A percentile compares a stretch with the other conserved stretches of the same genome.
Conservation (phyloP, 2,113 vertebrate species). For the Caretta caretta region DNA sequence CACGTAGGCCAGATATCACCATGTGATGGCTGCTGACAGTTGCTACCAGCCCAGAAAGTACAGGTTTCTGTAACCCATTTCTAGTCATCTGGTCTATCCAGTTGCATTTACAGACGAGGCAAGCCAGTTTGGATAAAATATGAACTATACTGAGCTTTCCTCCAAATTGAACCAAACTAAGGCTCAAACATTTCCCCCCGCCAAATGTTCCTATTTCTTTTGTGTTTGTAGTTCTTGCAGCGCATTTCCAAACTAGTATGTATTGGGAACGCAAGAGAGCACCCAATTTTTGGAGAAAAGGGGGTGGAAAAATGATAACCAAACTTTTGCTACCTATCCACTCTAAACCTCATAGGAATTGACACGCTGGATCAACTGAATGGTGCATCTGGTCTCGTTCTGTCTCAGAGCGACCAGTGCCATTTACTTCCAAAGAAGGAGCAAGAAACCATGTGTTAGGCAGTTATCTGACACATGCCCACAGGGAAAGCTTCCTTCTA, state of each 20-base stretch:
- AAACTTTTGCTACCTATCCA: not conserved
- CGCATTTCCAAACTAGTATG: not conserved
- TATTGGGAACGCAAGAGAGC: rapidly evolving
- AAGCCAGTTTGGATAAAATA: not conserved
- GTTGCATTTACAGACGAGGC: not conserved
- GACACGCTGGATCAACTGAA: not conserved
- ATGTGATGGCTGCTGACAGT: no score
- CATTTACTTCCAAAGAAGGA: not conserved
- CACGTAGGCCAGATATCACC: not conserved
- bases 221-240: not conserved
- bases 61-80: not conserved
- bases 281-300: rapidly evolving
- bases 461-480: not conserved
- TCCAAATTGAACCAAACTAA: not conserved
- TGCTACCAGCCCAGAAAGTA: rapidly evolving
- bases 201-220: not conserved
- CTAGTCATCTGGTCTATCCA: not conserved
- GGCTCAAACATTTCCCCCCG: not conserved
- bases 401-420: not conserved
- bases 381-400: not conserved
- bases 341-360: not conserved
- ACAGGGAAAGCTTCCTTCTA: not conserved
- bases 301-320: not conserved
- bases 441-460: not conserved
- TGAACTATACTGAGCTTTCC: not conserved